These are phyloP conservation scores for Bradypodion ventrale DNA, from an alignment of 2,797 vertebrate species.

Conservation along the genomic window DNA sequence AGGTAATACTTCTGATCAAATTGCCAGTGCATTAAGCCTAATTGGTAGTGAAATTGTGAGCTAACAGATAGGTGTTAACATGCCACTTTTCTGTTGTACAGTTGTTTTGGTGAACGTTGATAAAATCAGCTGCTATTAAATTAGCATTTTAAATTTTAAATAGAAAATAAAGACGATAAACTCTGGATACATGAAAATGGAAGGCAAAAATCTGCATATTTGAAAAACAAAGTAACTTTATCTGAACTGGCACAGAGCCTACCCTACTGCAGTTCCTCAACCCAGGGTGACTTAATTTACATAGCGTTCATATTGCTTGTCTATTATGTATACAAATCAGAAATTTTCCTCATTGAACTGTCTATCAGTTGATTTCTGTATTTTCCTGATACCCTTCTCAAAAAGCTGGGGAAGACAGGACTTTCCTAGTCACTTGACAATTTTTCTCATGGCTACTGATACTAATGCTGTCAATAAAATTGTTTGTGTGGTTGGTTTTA, in stretches of 20 bases:
- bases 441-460: neutral
- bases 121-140: slow-evolving; percentile 4
- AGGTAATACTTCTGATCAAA: neutral
- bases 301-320: neutral
- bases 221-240: neutral
- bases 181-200: neutral
- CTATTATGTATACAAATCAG: neutral
- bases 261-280: neutral
- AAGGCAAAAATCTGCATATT: neutral
- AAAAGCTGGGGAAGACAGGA: neutral
- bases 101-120: neutral
- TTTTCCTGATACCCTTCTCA: neutral
- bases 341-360: neutral
- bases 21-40: neutral
- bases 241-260: neutral
- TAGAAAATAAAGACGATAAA: neutral
- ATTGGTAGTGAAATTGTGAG: neutral
- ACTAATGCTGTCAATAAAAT: neutral
- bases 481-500: neutral
- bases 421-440: neutral
- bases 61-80: slow-evolving; percentile 12
- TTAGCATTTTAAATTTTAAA: slow-evolving; percentile 1
- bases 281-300: neutral
- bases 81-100: neutral
- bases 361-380: neutral